These are phyloP conservation scores for Caenorhabditis sp. DNA, from an alignment of 2,888 invertebrate species.

Conservation along the genomic window DNA sequence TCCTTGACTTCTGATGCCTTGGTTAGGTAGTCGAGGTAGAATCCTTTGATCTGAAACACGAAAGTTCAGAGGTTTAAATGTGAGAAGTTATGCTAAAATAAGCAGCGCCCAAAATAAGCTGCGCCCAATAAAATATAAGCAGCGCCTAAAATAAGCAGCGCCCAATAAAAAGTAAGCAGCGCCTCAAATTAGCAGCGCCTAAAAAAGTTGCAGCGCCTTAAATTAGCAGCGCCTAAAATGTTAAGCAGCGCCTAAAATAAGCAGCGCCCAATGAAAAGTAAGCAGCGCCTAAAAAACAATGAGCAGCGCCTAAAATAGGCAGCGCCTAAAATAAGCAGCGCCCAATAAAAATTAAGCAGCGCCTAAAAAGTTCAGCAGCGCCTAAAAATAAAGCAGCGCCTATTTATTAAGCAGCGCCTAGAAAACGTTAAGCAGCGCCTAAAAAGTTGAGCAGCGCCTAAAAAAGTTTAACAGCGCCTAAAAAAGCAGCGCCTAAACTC, in stretches of 20 bases:
- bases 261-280: not conserved
- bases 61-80: no score
- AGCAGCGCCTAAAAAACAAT: not conserved
- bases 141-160: not conserved
- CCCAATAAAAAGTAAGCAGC: not conserved
- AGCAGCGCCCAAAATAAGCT: not conserved
- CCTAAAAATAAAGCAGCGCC: not conserved
- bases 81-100: no score
- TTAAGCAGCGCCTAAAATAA: no score
- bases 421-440: not conserved
- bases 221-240: not conserved
- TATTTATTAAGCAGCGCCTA: not conserved
- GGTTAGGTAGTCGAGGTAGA: slow-evolving; percentile 93
- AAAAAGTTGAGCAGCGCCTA: not conserved
- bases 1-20: slow-evolving; percentile 83
- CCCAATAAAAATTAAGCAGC: not conserved
- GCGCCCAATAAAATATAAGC: not conserved
- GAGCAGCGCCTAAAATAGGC: no score
- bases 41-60: slow-evolving; percentile 83
- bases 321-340: not conserved
- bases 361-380: not conserved
- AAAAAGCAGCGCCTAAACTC: slow-evolving; percentile 7
- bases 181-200: no score
- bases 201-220: not conserved
- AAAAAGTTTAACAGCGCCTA: not conserved